These are phyloP conservation scores for Elysia crispata DNA, from an alignment of 2,888 invertebrate genomes.

Conservation along the genomic window DNA sequence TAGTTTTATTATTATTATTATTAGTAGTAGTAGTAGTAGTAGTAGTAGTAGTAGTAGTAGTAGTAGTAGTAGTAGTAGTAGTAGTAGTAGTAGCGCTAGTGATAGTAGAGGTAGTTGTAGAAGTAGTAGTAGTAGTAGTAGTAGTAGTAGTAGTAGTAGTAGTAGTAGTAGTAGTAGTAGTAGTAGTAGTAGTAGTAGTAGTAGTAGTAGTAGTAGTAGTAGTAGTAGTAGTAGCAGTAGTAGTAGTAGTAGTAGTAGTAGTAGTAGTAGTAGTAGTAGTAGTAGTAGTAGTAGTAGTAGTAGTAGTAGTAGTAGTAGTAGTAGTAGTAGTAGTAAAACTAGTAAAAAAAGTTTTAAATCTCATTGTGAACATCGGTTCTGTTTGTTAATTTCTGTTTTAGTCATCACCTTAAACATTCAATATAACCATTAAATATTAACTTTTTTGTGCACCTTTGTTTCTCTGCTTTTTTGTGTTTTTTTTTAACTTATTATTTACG, in stretches of 20 bases:
- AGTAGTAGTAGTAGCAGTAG: conserved; percentile 33
- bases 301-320: conserved; percentile 14
- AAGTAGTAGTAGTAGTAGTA: background rate
- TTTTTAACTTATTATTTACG: no score
- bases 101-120: background rate
- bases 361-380: no score
- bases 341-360: no score
- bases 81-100: no score
- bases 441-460: no score
- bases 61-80: conserved; percentile 3
- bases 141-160: background rate
- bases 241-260: conserved; percentile 24
- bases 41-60: conserved; percentile 15
- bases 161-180: conserved; percentile 7
- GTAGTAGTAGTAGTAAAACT: background rate
- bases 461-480: no score
- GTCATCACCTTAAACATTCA: no score
- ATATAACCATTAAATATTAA: no score
- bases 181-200: conserved; percentile 12
- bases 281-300: conserved; percentile 9
- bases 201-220: conserved; percentile 28
- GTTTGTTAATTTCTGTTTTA: no score
- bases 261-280: conserved; percentile 7
- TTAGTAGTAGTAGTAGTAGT: no score
- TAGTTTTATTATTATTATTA: no score